phyloP scores from a whole-genome alignment of 2,888 invertebrate species.

The Philopedon plagiatum region DNA sequence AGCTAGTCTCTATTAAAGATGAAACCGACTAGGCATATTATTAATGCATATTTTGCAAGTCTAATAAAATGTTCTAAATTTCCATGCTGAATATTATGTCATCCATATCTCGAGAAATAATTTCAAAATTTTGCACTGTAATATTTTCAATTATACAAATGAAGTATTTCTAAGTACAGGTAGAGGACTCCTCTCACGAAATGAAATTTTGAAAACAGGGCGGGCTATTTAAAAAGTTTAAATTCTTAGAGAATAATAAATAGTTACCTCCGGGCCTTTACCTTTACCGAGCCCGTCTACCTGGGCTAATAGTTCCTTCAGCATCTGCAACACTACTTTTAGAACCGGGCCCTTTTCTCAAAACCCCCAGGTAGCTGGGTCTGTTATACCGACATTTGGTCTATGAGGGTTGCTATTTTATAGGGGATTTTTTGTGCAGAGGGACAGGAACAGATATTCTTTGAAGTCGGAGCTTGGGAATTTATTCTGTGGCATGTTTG shows the following conservation, averaged over 20 bases:
- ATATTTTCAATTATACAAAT: not conserved
- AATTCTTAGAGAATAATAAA: slow-evolving; percentile 18
- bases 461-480: slow-evolving; percentile 19
- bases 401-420: slow-evolving; percentile 29
- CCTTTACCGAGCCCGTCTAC: slow-evolving; percentile 17
- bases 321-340: slow-evolving; percentile 38
- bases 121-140: no score
- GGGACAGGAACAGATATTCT: slow-evolving; percentile 19
- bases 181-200: not conserved
- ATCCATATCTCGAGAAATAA: no score
- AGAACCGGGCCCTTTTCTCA: slow-evolving; percentile 32
- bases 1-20: no score
- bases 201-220: not conserved
- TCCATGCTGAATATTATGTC: no score
- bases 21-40: not conserved
- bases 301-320: slow-evolving; percentile 25
- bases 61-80: no score
- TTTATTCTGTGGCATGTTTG: slow-evolving; percentile 17
- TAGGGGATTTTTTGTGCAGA: slow-evolving; percentile 27
- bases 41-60: no score
- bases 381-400: slow-evolving; percentile 32
- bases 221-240: not conserved
- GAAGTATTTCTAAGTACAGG: not conserved
- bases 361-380: slow-evolving; percentile 34
- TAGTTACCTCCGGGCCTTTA: not conserved